A percentile compares a stretch with the other conserved stretches of the same genome.
These are phyloP conservation scores for Caenorhabditis briggsae DNA, from an alignment of 1,140 invertebrate genomes.

Conservation along the genomic window DNA sequence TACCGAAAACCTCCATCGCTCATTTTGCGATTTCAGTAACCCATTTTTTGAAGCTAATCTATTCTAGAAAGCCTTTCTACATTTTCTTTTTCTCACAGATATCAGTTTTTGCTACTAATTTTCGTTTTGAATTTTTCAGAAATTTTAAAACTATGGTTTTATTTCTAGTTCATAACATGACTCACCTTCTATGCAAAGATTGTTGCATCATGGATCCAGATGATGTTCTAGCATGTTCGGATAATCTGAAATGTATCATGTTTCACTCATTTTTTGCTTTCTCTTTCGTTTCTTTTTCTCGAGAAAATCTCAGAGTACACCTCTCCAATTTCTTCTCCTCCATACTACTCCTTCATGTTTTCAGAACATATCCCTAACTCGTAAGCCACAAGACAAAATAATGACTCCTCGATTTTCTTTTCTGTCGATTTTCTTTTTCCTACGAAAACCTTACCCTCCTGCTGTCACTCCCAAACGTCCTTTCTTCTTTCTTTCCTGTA, in stretches of 20 bases:
- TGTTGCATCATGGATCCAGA: slow-evolving; percentile 17
- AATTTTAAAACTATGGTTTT: neutral
- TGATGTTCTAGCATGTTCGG: slow-evolving; percentile 33
- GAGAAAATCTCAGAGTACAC: neutral
- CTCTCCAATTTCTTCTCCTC: neutral
- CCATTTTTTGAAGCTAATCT: too few relatives aligned
- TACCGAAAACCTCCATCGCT: neutral
- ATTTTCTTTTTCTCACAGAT: too few relatives aligned
- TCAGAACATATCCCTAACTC: neutral
- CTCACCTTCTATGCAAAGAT: slow-evolving; percentile 4
- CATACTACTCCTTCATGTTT: too few relatives aligned
- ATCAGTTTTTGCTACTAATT: too few relatives aligned
- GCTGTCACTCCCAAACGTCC: slow-evolving; percentile 51
- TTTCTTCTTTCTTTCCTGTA: slow-evolving; percentile 63
- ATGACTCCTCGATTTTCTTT: neutral
- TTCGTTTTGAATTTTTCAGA: too few relatives aligned
- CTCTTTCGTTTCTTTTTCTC: neutral
- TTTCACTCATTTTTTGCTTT: neutral
- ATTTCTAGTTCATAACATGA: neutral
- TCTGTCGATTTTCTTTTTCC: too few relatives aligned
- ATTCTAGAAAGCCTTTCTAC: too few relatives aligned
- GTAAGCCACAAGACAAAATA: neutral
- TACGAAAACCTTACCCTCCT: slow-evolving; percentile 36
- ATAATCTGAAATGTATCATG: neutral
- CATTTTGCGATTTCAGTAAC: neutral